These are phyloP conservation scores for Terebella lapidaria DNA, from an alignment of 2,888 invertebrate genomes.

Conservation along the genomic window DNA sequence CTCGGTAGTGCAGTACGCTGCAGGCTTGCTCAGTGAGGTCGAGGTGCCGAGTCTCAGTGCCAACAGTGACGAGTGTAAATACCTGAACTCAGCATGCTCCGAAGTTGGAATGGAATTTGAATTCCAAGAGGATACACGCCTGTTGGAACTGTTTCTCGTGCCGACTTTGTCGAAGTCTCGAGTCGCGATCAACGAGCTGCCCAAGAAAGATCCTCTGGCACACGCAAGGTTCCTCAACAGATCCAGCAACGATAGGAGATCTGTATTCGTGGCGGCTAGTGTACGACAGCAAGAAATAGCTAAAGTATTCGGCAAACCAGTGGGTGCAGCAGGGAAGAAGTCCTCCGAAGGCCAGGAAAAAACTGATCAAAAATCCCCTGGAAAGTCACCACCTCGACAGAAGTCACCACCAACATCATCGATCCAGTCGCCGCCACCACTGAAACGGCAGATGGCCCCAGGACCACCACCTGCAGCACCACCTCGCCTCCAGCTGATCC, in stretches of 20 bases:
- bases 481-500: too few relatives aligned
- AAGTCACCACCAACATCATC: too few relatives aligned
- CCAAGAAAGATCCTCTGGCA: not conserved
- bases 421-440: too few relatives aligned
- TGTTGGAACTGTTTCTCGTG: slow-evolving; percentile 29
- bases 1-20: slow-evolving; percentile 8
- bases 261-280: slow-evolving; percentile 1
- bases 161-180: not conserved
- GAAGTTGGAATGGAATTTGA: slow-evolving; percentile 1
- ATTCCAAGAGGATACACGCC: slow-evolving; percentile 25
- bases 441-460: too few relatives aligned
- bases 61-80: not conserved
- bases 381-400: too few relatives aligned
- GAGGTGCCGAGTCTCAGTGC: not conserved
- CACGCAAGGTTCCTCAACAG: not conserved
- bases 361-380: too few relatives aligned
- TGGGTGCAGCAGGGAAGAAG: not conserved
- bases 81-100: slow-evolving; percentile 3
- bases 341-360: not conserved
- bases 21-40: slow-evolving; percentile 2
- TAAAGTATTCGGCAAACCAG: not conserved
- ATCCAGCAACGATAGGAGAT: not conserved
- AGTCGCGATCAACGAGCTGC: not conserved
- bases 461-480: too few relatives aligned
- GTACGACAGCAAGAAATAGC: not conserved